Conservation (phyloP, 2,113 vertebrate species). For the Balaenoptera acutorostrata region DNA sequence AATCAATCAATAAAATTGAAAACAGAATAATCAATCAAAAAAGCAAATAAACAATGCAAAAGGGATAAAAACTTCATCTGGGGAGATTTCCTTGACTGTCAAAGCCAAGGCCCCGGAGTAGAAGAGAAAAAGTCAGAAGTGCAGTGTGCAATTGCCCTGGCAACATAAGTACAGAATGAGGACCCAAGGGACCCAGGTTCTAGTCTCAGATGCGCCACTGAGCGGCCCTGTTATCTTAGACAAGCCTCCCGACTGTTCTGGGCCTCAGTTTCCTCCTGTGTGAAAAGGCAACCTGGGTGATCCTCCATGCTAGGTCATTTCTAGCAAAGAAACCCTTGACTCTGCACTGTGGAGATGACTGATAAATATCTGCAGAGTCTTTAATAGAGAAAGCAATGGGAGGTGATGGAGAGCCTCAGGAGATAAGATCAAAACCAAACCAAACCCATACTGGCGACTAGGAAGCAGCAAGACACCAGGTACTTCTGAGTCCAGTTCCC, state of each 20-base stretch:
- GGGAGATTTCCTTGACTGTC: neutral
- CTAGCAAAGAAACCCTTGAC: neutral
- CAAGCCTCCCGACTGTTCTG: neutral
- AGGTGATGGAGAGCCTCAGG: conserved; percentile 5
- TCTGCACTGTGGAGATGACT: neutral
- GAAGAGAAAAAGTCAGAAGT: neutral
- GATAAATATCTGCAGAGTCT: conserved; percentile 2
- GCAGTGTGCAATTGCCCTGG: neutral
- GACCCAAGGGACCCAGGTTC: neutral
- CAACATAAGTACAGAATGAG: neutral
- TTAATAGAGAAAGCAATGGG: conserved; percentile 23
- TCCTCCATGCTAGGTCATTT: neutral
- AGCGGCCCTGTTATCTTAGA: neutral
- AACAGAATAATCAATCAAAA: neutral
- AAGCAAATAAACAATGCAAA: neutral
- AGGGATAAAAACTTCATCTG: neutral
- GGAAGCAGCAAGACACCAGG: neutral
- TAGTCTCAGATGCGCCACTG: neutral
- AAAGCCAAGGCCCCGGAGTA: neutral
- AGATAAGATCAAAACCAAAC: conserved; percentile 38
- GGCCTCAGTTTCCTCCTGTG: neutral
- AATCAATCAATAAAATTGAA: conserved; percentile 12
- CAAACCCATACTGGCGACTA: neutral
- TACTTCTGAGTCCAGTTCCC: neutral
- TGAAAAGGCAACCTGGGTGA: neutral